These are phyloP conservation scores for Sclerurus mexicanus DNA, from an alignment of 2,113 vertebrate genomes.

Conservation along the genomic window DNA sequence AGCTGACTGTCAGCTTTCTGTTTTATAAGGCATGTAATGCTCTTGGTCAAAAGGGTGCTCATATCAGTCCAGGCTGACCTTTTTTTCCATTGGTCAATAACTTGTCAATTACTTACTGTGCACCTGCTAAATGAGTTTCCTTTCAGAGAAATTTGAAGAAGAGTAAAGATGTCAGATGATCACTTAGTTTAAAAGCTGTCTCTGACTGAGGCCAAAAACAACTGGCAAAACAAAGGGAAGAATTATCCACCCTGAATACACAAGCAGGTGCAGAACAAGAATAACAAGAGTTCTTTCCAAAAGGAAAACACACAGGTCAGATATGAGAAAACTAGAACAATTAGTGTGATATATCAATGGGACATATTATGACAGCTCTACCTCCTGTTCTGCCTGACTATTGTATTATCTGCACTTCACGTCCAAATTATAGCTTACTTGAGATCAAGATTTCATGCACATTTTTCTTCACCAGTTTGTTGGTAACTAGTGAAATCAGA, in stretches of 20 bases:
- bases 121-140: slow-evolving; percentile 40
- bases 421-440: not conserved
- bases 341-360: not conserved
- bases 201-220: slow-evolving; percentile 8
- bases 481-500: not conserved
- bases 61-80: not conserved
- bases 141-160: slow-evolving; percentile 37
- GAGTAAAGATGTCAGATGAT: slow-evolving; percentile 16
- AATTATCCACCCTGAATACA: not conserved
- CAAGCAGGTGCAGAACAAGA: not conserved
- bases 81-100: slow-evolving; percentile 30
- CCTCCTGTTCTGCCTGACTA: not conserved
- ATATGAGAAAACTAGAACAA: not conserved
- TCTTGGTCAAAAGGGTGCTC: not conserved
- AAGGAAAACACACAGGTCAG: not conserved
- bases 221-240: not conserved
- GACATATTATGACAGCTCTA: not conserved
- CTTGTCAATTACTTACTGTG: slow-evolving; percentile 21
- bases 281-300: not conserved
- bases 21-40: slow-evolving; percentile 12
- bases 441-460: not conserved
- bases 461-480: not conserved
- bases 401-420: not conserved
- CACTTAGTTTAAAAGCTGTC: slow-evolving; percentile 34
- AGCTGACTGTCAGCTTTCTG: not conserved